These are phyloP conservation scores for Lepeophtheirus salmonis DNA, from an alignment of 1,140 invertebrate genomes.

Conservation along the genomic window DNA sequence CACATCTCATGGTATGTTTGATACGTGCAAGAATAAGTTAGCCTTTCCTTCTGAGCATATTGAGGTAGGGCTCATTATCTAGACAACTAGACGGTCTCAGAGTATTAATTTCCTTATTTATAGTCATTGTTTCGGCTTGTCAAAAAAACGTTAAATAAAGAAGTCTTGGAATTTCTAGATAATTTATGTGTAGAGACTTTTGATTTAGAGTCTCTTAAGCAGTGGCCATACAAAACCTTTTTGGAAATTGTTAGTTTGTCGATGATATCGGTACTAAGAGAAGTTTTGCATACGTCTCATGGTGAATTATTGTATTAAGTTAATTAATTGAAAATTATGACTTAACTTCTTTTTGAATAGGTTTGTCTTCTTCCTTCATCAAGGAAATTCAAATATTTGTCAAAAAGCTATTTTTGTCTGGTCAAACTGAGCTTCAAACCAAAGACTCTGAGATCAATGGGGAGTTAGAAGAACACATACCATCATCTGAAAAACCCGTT, in stretches of 20 bases:
- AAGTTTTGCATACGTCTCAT: constrained; percentile 70
- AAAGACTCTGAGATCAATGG: constrained; percentile 20
- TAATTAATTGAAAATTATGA: background rate
- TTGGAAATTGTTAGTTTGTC: constrained; percentile 86
- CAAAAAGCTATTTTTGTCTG: constrained; percentile 64
- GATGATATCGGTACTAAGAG: constrained; percentile 70
- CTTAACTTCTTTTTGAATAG: constrained; percentile 28
- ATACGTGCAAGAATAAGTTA: background rate
- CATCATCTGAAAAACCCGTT: constrained; percentile 50
- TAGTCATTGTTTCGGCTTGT: constrained; percentile 10
- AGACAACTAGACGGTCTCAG: too few relatives aligned
- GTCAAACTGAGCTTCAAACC: constrained; percentile 62
- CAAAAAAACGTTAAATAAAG: constrained; percentile 44
- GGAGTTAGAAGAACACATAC: constrained; percentile 32
- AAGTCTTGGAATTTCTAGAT: constrained; percentile 53
- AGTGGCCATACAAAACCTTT: constrained; percentile 72
- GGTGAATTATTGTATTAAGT: constrained; percentile 27
- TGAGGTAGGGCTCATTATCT: too few relatives aligned
- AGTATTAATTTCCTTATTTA: constrained; percentile 7
- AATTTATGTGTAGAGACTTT: constrained; percentile 54
- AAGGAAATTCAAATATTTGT: constrained; percentile 83
- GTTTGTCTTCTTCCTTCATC: constrained; percentile 69
- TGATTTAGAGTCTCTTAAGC: constrained; percentile 36
- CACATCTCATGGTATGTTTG: constrained; percentile 26
- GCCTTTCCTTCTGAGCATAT: background rate